Base-by-base conservation (phyloP, 1,140 invertebrate species). In the Zaprionus ornatus region DNA sequence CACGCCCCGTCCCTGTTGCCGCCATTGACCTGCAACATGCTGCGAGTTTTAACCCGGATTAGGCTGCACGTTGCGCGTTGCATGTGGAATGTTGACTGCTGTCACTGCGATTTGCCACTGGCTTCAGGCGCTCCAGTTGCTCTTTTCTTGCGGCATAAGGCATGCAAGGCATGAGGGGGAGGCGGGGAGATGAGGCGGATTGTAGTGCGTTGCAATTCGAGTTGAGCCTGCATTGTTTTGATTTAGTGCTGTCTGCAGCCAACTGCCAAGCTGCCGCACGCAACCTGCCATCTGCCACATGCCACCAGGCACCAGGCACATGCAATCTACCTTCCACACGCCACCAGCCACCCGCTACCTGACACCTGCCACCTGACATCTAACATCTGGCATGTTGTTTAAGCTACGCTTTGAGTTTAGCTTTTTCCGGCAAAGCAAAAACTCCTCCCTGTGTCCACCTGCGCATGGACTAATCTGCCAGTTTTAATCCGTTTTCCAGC, bases 221-320 rank as follows among this genome's bases (percentile, higher is more conserved):
- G 45, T 64, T 64, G 50, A 64, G 48, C 62, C 55, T 7, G 40
- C 63, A 60, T 67, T 73, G 71, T 73, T 73, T 68, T 73, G 71
- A 73, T 73, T 73, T 73, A 73, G 64, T 68, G 56, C 25, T 23
- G n/a, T 45, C 27, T 37, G 6, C 23, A 55, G 52, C 25, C 50
- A 27, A 27, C 21, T 54, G 50, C 50, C 52, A 55, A 45, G 40
- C 50, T 25, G 50, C 50, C 23, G 19, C 19, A 52, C 50, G 19
- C 40, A 45, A 45, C 17, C 50, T 27, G 62, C 48, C 50, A 65
- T 10, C 50, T 27, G 62, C 48, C 50, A 65, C n/a, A 50, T 40
- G 32, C 37, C 27, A 37, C 52, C 25, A 13, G 4, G 23, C 5
- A n/a, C 13, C 9, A 17, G 17, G 17, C 19, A 52, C 48, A 17